A percentile compares a stretch with the other conserved stretches of the same genome.
These are phyloP conservation scores for Pediacus dermestoides DNA, from an alignment of 2,888 invertebrate species.

Conservation along the genomic window DNA sequence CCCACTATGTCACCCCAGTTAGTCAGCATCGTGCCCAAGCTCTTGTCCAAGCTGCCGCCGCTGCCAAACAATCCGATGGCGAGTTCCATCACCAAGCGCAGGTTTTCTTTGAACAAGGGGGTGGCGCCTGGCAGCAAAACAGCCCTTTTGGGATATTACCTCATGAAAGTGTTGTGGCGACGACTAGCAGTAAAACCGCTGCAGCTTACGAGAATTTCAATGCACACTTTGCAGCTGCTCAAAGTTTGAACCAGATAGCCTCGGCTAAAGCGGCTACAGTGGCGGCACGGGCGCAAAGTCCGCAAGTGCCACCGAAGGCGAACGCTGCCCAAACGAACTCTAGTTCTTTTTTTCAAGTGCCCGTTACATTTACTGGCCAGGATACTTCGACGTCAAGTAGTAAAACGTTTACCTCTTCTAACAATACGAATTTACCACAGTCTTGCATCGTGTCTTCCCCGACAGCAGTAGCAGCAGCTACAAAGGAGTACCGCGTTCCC, in stretches of 20 bases:
- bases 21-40: conserved; percentile 65
- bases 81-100: conserved; percentile 56
- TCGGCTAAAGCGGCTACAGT: conserved; percentile 45
- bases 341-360: conserved; percentile 30
- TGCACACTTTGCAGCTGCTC: conserved; percentile 64
- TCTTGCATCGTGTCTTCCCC: conserved; percentile 72
- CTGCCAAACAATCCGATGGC: conserved; percentile 38
- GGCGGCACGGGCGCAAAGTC: conserved; percentile 53
- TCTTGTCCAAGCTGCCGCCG: conserved; percentile 41
- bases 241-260: conserved; percentile 58
- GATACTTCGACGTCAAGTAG: conserved; percentile 53
- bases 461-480: conserved; percentile 47
- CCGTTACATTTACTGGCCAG: too few relatives aligned
- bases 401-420: conserved; percentile 43
- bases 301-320: conserved; percentile 44
- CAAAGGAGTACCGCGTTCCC: conserved; percentile 63
- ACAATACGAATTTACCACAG: conserved; percentile 60
- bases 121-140: conserved; percentile 73
- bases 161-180: conserved; percentile 69
- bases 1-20: conserved; percentile 49
- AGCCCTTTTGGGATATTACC: conserved; percentile 76
- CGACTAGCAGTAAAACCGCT: conserved; percentile 52
- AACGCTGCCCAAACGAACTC: conserved; percentile 30
- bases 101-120: conserved; percentile 67
- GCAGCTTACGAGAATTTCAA: conserved; percentile 66